Conservation (phyloP, 2,113 vertebrate species). For the Urocynchramus pylzowi region DNA sequence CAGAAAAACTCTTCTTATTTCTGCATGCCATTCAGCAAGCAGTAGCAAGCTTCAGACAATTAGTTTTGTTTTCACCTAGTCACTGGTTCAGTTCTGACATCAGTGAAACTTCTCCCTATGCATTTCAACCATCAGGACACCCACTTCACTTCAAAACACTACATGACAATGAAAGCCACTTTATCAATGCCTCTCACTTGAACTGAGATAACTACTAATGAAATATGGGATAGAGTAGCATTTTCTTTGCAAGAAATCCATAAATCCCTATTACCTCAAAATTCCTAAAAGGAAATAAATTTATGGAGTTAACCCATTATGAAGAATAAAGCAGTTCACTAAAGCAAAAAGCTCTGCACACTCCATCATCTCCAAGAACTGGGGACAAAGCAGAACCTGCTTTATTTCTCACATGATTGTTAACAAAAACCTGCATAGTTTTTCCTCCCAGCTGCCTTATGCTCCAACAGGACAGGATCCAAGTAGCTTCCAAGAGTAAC, state of each 20-base stretch:
- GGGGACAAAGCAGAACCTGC: neutral
- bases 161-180: accelerated
- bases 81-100: neutral
- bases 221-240: neutral
- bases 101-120: neutral
- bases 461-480: neutral
- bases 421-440: neutral
- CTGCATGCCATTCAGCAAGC: neutral
- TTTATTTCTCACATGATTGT: neutral
- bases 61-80: neutral
- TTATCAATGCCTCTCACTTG: neutral
- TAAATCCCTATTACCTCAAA: neutral
- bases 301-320: neutral
- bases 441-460: neutral
- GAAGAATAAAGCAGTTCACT: neutral
- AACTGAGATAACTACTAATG: neutral
- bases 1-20: neutral
- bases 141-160: neutral
- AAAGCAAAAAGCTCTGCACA: neutral
- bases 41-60: neutral
- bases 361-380: neutral
- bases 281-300: neutral
- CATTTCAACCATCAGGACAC: neutral
- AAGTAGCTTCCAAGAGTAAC: neutral
- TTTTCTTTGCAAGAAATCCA: neutral